A percentile compares a stretch with the other conserved stretches of the same genome.
Evolutionary conservation across 1,140 invertebrate species (phyloP).

Genomic region (Drosophila bocki): DNA sequence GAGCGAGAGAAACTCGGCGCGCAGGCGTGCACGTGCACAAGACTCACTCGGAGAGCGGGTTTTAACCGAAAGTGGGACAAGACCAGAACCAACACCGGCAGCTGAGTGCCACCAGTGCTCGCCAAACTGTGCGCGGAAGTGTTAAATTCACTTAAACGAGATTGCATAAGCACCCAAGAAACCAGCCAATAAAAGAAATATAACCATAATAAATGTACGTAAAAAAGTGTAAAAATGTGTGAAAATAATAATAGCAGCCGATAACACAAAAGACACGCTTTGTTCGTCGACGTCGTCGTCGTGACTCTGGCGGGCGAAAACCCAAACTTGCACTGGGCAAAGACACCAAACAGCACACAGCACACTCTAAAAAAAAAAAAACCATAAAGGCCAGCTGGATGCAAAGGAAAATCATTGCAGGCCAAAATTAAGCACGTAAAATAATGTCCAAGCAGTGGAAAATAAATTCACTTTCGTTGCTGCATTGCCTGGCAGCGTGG

Average conservation of each 20-base stretch:
- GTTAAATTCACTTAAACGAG: conserved; percentile 32
- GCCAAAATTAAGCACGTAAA: conserved; percentile 41
- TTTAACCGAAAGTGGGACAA: conserved; percentile 59
- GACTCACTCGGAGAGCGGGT: conserved; percentile 48
- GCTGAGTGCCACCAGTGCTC: conserved; percentile 21
- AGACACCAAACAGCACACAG: conserved; percentile 8
- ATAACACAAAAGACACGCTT: conserved; percentile 60
- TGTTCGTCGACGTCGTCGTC: conserved; percentile 33
- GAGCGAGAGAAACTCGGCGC: conserved; percentile 30
- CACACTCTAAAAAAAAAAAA: conserved; percentile 18
- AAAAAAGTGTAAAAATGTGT: conserved; percentile 68
- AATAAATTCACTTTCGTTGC: conserved; percentile 78
- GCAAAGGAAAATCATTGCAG: conserved; percentile 43
- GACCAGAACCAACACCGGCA: conserved; percentile 41
- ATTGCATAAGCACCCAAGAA: conserved; percentile 48
- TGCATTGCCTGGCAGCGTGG: conserved; percentile 47
- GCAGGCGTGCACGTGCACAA: conserved; percentile 59
- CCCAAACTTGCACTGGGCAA: conserved; percentile 24
- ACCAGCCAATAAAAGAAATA: conserved; percentile 29
- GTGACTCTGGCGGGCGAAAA: conserved; percentile 29
- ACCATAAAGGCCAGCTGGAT: conserved; percentile 12
- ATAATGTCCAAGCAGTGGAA: conserved; percentile 71
- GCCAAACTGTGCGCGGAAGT: conserved; percentile 61
- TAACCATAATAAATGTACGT: conserved; percentile 42
- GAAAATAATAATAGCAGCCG: conserved; percentile 59